These are phyloP conservation scores for Aricia agestis DNA, from an alignment of 1,140 invertebrate genomes.

Conservation along the genomic window DNA sequence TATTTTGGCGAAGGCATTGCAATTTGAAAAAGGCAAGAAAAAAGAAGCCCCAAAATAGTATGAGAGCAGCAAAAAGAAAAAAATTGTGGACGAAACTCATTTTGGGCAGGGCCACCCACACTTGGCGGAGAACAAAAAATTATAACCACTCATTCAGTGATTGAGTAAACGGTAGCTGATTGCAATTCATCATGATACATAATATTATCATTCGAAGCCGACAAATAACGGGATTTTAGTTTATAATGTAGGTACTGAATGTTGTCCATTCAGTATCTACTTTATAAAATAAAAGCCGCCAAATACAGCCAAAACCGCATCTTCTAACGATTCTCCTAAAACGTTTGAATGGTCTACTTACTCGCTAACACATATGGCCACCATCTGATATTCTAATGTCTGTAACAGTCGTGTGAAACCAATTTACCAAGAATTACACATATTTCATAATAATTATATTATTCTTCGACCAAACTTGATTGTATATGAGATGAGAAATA, in stretches of 20 bases:
- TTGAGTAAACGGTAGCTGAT: not conserved
- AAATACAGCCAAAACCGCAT: too few species aligned
- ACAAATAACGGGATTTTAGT: too few species aligned
- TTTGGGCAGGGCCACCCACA: not conserved
- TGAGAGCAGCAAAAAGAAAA: not conserved
- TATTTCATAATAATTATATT: not conserved
- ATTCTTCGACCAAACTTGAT: not conserved
- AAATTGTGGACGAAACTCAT: not conserved
- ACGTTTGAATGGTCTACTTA: conserved; percentile 22
- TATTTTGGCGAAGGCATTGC: too few species aligned
- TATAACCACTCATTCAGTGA: not conserved
- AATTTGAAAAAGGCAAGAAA: too few species aligned
- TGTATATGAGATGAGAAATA: not conserved
- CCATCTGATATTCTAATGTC: conserved; percentile 27
- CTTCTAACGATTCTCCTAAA: not conserved
- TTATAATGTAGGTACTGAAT: too few species aligned
- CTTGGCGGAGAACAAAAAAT: not conserved
- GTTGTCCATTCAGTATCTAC: too few species aligned
- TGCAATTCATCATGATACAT: too few species aligned
- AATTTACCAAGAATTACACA: not conserved
- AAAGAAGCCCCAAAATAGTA: too few species aligned
- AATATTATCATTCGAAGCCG: too few species aligned
- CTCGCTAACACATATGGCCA: conserved; percentile 28
- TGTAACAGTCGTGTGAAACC: conserved; percentile 11
- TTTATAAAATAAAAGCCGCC: too few species aligned